Evolutionary conservation across 2,113 vertebrate species (phyloP).

Genomic region (Bothrops jararaca): DNA sequence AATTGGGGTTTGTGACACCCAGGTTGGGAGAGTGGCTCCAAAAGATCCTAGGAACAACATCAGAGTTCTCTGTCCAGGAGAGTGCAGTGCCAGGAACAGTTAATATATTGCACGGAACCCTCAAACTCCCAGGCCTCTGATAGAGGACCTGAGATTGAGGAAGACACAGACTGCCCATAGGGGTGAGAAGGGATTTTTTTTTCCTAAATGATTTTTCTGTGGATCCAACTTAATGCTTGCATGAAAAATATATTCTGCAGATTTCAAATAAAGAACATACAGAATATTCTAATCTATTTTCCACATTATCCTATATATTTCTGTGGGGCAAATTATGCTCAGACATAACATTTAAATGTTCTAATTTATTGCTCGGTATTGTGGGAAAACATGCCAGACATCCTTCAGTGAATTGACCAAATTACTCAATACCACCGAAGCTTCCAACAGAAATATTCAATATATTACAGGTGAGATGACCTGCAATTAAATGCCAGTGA

Average conservation of each 20-base stretch:
- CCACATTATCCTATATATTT: conserved; percentile 42
- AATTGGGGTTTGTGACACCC: too few relatives aligned
- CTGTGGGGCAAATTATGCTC: conserved; percentile 49
- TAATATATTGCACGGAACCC: neutral
- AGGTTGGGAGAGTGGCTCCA: too few relatives aligned
- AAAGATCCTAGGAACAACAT: too few relatives aligned
- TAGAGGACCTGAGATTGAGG: too few relatives aligned
- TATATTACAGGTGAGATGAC: conserved; percentile 45
- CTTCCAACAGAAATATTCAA: conserved; percentile 44
- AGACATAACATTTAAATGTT: conserved; percentile 26
- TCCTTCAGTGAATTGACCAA: conserved; percentile 40
- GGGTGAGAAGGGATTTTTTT: too few relatives aligned
- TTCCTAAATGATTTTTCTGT: conserved; percentile 27
- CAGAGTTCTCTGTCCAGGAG: too few relatives aligned
- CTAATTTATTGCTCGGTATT: conserved; percentile 33
- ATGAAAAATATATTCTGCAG: conserved; percentile 34
- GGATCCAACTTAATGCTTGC: conserved; percentile 5
- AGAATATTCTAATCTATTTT: conserved; percentile 47
- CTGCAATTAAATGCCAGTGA: conserved; percentile 39
- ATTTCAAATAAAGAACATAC: conserved; percentile 16
- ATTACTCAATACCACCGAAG: conserved; percentile 37
- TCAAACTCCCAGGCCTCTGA: too few relatives aligned
- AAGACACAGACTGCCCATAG: too few relatives aligned
- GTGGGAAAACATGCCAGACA: conserved; percentile 21
- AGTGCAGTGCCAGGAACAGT: too few relatives aligned